Evolutionary conservation across 2,797 vertebrate species (phyloP).

Genomic region (Mus caroli): DNA sequence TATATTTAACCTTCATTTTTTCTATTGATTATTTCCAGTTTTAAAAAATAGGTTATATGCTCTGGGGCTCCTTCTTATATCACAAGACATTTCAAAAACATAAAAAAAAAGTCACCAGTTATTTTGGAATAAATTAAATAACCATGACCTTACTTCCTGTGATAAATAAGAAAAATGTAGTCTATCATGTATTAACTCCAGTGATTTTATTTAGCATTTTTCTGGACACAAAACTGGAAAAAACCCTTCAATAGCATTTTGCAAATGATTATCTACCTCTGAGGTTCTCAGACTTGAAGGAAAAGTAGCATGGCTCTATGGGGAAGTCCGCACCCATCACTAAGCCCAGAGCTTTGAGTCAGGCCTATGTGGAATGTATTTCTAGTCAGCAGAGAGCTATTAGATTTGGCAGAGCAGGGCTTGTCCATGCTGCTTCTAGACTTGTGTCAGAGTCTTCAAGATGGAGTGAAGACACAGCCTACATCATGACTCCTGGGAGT

Average conservation of each 20-base stretch:
- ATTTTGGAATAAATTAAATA: slow-evolving; percentile 54
- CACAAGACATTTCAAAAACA: slow-evolving; percentile 30
- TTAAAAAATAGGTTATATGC: slow-evolving; percentile 31
- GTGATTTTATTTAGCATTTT: slow-evolving; percentile 52
- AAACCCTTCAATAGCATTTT: not conserved
- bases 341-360: not conserved
- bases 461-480: slow-evolving; percentile 14
- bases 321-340: not conserved
- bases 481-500: not conserved
- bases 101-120: not conserved
- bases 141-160: slow-evolving; percentile 16
- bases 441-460: not conserved
- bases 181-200: not conserved
- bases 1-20: slow-evolving; percentile 23
- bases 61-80: not conserved
- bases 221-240: not conserved
- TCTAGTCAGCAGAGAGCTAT: slow-evolving; percentile 8
- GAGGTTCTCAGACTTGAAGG: not conserved
- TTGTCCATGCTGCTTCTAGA: not conserved
- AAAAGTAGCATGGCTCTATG: not conserved
- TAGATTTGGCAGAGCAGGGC: not conserved
- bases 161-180: slow-evolving; percentile 14
- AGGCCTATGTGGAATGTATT: slow-evolving; percentile 5
- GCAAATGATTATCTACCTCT: not conserved
- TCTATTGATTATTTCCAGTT: slow-evolving; percentile 6